Conservation (phyloP, 2,797 vertebrate genomes). For the Loris lydekkerianus region DNA sequence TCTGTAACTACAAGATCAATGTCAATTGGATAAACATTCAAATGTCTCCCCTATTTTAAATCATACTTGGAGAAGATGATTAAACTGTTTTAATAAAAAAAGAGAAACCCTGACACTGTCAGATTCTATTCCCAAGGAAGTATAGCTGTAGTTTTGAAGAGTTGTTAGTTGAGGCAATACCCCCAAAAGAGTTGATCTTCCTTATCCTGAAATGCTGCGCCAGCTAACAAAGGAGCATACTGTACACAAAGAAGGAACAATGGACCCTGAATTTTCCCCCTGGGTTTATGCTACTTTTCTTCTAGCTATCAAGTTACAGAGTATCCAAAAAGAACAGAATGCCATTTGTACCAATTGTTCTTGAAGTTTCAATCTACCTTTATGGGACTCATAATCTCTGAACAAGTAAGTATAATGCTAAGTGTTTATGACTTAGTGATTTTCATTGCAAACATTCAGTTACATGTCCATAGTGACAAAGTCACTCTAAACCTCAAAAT, state of each 20-base stretch:
- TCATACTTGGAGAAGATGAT: neutral
- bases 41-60: conserved; percentile 21
- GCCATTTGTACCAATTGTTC: neutral
- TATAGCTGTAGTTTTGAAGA: conserved; percentile 1
- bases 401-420: neutral
- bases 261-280: neutral
- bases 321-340: conserved; percentile 46
- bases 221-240: neutral
- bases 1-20: neutral
- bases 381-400: neutral
- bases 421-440: neutral
- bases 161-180: neutral
- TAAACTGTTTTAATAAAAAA: neutral
- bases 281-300: neutral
- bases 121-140: neutral
- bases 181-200: neutral
- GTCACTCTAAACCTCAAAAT: conserved; percentile 33
- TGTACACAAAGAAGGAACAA: neutral
- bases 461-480: conserved; percentile 27
- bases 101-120: neutral
- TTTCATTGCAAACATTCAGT: conserved; percentile 45
- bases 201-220: neutral
- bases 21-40: neutral
- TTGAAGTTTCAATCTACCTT: neutral
- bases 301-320: conserved; percentile 54